Evolutionary conservation across 1,140 invertebrate species (phyloP).

Genomic region (Meloidogyne exigua): DNA sequence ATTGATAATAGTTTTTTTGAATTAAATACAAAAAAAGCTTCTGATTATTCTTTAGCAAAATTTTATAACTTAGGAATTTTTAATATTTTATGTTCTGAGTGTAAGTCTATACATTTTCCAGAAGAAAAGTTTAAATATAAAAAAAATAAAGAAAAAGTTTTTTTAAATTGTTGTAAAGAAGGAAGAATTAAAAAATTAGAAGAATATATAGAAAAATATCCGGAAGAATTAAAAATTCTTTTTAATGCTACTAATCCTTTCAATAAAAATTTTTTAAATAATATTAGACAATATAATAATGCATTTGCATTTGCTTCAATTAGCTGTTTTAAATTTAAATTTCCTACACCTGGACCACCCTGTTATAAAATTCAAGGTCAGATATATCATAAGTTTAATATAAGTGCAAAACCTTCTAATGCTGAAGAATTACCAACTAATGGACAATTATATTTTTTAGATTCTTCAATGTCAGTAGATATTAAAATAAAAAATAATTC

Average conservation of each 20-base stretch:
- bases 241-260: constrained; percentile 5
- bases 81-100: neutral
- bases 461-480: constrained; percentile 3
- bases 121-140: neutral
- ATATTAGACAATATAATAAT: constrained; percentile 13
- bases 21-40: too few species aligned
- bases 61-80: constrained; percentile 13
- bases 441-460: constrained; percentile 35
- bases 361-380: constrained; percentile 41
- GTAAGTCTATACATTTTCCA: constrained; percentile 8
- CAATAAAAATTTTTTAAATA: constrained; percentile 8
- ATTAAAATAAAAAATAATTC: constrained; percentile 9
- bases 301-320: constrained; percentile 4
- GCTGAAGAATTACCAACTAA: constrained; percentile 41
- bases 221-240: constrained; percentile 9
- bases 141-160: neutral
- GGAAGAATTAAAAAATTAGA: neutral
- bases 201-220: constrained; percentile 10
- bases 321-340: neutral
- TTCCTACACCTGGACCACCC: neutral
- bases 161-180: too few species aligned
- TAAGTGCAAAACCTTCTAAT: constrained; percentile 17
- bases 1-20: too few species aligned
- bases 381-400: constrained; percentile 37
- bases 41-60: too few species aligned